Evolutionary conservation across 2,888 invertebrate genomes (phyloP).

Genomic region (Synergus laeviventris): DNA sequence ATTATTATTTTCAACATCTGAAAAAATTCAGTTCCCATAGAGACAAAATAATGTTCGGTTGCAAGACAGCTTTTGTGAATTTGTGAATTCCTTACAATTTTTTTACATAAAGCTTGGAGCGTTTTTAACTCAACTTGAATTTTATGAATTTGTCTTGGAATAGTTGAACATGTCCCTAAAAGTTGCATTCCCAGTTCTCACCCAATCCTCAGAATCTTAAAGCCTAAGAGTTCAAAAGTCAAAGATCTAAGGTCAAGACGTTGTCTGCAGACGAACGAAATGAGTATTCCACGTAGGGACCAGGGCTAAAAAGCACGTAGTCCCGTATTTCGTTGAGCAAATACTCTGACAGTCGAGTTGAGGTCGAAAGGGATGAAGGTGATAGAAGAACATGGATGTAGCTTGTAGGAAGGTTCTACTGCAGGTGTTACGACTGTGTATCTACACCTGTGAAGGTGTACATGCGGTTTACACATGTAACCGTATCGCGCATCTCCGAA

Average conservation of each 20-base stretch:
- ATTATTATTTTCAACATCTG: too few relatives aligned
- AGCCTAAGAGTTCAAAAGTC: neutral
- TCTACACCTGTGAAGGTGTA: constrained; percentile 27
- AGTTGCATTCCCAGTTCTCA: constrained; percentile 39
- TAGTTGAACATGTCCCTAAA: neutral
- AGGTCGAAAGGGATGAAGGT: constrained; percentile 55
- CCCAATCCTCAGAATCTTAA: constrained; percentile 7
- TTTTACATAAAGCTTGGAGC: too few relatives aligned
- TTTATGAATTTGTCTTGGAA: too few relatives aligned
- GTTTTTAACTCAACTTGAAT: too few relatives aligned
- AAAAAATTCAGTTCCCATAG: too few relatives aligned
- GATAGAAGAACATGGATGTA: constrained; percentile 59
- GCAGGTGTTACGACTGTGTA: constrained; percentile 54
- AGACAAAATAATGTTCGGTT: too few relatives aligned
- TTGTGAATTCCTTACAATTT: too few relatives aligned
- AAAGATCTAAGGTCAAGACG: constrained; percentile 32
- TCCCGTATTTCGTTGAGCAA: constrained; percentile 65
- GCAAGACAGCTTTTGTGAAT: too few relatives aligned
- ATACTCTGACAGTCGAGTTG: constrained; percentile 49
- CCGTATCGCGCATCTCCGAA: constrained; percentile 51
- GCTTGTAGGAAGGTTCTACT: constrained; percentile 59
- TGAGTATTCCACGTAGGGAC: constrained; percentile 67
- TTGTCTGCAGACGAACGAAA: constrained; percentile 47
- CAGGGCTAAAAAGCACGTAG: constrained; percentile 65
- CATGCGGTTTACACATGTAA: constrained; percentile 47